Evolutionary conservation across 1,140 invertebrate genomes (phyloP).

Genomic region (Parapsyche elsis): DNA sequence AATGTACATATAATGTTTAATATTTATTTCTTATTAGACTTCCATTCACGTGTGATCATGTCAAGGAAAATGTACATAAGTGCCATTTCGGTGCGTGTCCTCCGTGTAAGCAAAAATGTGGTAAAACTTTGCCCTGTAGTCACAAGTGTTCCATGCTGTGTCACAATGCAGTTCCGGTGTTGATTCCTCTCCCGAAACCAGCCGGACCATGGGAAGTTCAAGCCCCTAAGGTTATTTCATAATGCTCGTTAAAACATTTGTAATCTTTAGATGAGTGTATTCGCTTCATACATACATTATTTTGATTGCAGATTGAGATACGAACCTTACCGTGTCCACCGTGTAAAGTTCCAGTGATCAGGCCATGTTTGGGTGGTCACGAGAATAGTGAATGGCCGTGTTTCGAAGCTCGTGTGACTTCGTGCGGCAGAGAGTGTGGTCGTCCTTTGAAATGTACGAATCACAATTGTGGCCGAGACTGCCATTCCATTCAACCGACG

Average conservation of each 20-base stretch:
- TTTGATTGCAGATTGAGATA: conserved; percentile 69
- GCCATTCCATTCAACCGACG: conserved; percentile 71
- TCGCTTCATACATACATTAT: not conserved
- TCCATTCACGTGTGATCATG: conserved; percentile 42
- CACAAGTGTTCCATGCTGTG: conserved; percentile 83
- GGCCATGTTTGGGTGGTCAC: conserved; percentile 86
- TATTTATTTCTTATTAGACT: conserved; percentile 36
- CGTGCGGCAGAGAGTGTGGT: conserved; percentile 82
- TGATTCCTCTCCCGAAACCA: conserved; percentile 72
- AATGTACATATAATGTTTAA: not conserved
- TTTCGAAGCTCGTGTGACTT: conserved; percentile 74
- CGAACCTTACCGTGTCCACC: conserved; percentile 76
- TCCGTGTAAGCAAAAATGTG: conserved; percentile 49
- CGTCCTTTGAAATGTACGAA: conserved; percentile 78
- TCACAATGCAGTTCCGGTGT: conserved; percentile 82
- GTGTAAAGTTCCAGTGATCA: conserved; percentile 76
- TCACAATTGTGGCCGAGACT: conserved; percentile 79
- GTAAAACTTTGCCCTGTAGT: conserved; percentile 67
- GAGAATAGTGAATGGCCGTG: conserved; percentile 83
- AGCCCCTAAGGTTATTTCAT: conserved; percentile 63
- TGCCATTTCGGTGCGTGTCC: conserved; percentile 53
- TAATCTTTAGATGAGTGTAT: no score
- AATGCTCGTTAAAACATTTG: no score
- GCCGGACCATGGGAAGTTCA: conserved; percentile 83
- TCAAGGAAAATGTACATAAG: conserved; percentile 49